Evolutionary conservation across 37 sponge, comb jelly and placozoan genomes (phyloP).

Genomic region (Aphrocallistes beatrix): DNA sequence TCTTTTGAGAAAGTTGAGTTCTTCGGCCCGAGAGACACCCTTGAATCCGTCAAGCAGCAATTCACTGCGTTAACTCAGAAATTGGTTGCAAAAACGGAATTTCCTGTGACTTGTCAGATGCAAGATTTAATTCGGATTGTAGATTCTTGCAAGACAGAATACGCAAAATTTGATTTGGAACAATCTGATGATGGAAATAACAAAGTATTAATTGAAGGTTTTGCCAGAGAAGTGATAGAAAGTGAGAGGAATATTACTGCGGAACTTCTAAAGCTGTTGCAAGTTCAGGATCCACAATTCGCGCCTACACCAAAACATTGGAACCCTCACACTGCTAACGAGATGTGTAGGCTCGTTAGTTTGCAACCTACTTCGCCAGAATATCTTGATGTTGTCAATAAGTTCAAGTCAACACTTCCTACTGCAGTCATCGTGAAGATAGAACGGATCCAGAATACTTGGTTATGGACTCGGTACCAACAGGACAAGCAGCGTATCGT

Average conservation of each 20-base stretch:
- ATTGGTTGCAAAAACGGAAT: neutral
- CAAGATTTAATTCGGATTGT: neutral
- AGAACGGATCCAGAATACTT: conserved; percentile 59
- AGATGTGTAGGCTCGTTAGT: neutral
- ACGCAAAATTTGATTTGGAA: neutral
- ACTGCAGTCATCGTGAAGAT: conserved; percentile 6
- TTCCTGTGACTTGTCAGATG: neutral
- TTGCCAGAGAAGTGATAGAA: neutral
- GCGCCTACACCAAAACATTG: neutral
- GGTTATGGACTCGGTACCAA: conserved; percentile 55
- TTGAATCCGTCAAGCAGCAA: neutral
- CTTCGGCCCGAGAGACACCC: neutral
- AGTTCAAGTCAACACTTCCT: conserved; percentile 42
- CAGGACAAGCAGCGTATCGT: conserved; percentile 34
- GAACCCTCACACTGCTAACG: neutral
- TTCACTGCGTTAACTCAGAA: neutral
- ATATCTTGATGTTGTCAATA: conserved; percentile 28
- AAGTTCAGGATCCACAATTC: neutral
- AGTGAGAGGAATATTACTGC: neutral
- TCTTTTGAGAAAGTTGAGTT: neutral
- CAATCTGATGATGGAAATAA: neutral
- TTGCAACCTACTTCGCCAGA: neutral
- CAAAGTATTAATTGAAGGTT: neutral
- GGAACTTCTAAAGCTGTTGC: neutral
- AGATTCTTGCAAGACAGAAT: neutral